Evolutionary conservation across 2,113 vertebrate species (phyloP).

Genomic region (Saguinus midas): DNA sequence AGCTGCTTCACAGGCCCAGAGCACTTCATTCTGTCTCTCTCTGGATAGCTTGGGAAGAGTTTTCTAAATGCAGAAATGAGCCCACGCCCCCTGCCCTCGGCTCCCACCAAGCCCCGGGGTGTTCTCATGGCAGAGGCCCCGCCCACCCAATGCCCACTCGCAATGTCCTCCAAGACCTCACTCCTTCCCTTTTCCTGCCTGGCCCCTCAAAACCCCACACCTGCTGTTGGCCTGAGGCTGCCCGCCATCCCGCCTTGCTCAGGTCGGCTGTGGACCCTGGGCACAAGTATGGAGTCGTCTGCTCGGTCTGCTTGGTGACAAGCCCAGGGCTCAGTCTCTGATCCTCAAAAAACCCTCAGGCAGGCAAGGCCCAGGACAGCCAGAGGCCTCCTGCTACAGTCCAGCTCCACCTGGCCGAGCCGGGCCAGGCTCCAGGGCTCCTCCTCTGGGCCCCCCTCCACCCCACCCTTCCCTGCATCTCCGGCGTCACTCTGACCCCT

Average conservation of each 20-base stretch:
- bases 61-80: not conserved
- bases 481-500: not conserved
- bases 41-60: not conserved
- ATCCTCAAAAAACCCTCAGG: not conserved
- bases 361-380: rapidly evolving
- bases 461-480: not conserved
- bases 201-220: rapidly evolving
- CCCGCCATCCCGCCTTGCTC: rapidly evolving
- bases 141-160: rapidly evolving
- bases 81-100: rapidly evolving
- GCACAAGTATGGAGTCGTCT: not conserved
- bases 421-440: rapidly evolving
- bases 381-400: rapidly evolving
- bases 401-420: not conserved
- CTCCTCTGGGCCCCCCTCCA: no score
- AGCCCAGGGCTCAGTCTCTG: not conserved
- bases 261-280: rapidly evolving
- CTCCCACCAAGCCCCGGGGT: not conserved
- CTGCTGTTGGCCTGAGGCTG: no score
- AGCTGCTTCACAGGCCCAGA: rapidly evolving
- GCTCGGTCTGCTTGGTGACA: rapidly evolving
- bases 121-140: no score
- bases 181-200: no score
- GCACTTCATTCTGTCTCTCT: not conserved
- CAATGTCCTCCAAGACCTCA: rapidly evolving